Percentiles rank a stretch among this genome's conserved stretches.
Conservation (phyloP, 2,797 vertebrate species). For the Sus cebifrons region DNA sequence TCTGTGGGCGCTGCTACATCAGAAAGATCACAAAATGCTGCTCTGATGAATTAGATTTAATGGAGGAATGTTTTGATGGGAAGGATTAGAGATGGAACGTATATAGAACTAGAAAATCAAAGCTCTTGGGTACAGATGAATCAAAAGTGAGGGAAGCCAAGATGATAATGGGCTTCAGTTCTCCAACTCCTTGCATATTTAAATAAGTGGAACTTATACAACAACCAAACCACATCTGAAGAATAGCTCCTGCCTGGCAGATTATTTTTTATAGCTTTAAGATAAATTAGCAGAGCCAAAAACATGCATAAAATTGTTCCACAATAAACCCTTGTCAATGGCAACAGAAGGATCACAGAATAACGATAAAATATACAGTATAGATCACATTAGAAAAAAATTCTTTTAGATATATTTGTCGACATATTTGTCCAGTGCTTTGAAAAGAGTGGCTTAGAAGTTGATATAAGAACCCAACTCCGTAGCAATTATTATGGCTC, state of each 20-base stretch:
- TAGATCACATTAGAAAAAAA: not conserved
- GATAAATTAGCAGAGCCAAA: not conserved
- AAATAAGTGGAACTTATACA: slow-evolving; percentile 6
- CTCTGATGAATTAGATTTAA: not conserved
- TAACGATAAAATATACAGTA: slow-evolving; percentile 27
- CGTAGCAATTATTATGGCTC: not conserved
- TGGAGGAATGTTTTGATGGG: not conserved
- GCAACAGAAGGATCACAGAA: not conserved
- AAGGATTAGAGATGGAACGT: not conserved
- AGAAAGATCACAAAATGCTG: not conserved
- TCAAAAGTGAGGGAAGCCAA: not conserved
- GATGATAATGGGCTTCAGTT: not conserved
- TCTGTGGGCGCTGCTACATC: not conserved
- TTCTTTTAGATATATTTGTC: not conserved
- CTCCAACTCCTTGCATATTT: not conserved
- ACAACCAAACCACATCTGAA: not conserved
- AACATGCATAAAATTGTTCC: not conserved
- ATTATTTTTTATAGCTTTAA: slow-evolving; percentile 3
- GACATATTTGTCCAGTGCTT: not conserved
- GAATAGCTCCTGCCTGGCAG: not conserved
- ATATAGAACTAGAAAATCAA: slow-evolving; percentile 6
- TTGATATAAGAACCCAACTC: not conserved
- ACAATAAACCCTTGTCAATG: not conserved
- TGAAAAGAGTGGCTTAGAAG: not conserved
- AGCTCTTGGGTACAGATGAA: not conserved